Conservation (phyloP, 2,797 vertebrate species). For the Ptychadena robeensis region DNA sequence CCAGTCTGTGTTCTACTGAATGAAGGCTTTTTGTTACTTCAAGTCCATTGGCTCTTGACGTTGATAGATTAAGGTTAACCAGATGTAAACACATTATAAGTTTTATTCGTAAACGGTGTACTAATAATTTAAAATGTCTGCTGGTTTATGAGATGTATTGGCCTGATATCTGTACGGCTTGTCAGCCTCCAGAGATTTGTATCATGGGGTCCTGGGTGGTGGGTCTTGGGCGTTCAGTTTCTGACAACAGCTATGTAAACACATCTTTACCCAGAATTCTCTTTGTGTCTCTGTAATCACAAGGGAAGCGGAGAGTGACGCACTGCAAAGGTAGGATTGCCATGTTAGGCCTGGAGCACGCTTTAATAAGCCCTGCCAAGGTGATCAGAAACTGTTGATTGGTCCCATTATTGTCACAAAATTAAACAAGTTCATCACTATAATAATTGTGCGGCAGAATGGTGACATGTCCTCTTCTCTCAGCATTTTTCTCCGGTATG, state of each 20-base stretch:
- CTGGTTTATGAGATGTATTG: too few species aligned
- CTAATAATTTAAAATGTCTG: too few species aligned
- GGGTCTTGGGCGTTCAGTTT: background rate
- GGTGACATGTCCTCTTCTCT: background rate
- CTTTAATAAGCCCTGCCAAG: conserved; percentile 74
- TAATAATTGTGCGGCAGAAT: background rate
- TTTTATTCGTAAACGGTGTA: too few species aligned
- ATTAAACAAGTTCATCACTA: background rate
- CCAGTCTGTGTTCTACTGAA: too few species aligned
- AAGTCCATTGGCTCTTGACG: too few species aligned
- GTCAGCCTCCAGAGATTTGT: too few species aligned
- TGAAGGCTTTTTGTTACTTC: too few species aligned
- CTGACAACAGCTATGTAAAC: conserved; percentile 63
- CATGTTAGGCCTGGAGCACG: conserved; percentile 75
- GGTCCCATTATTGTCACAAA: background rate
- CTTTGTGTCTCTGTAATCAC: conserved; percentile 95
- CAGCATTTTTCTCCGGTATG: background rate
- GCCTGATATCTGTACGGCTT: too few species aligned
- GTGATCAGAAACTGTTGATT: conserved; percentile 60
- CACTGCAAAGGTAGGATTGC: conserved; percentile 98
- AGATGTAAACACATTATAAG: too few species aligned
- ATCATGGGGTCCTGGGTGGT: background rate
- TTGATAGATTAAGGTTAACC: too few species aligned
- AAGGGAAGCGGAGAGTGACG: conserved; percentile 97
- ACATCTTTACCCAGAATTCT: conserved; percentile 87